Evolutionary conservation across 2,888 invertebrate species (phyloP).

Genomic region (Aethes cnicana): DNA sequence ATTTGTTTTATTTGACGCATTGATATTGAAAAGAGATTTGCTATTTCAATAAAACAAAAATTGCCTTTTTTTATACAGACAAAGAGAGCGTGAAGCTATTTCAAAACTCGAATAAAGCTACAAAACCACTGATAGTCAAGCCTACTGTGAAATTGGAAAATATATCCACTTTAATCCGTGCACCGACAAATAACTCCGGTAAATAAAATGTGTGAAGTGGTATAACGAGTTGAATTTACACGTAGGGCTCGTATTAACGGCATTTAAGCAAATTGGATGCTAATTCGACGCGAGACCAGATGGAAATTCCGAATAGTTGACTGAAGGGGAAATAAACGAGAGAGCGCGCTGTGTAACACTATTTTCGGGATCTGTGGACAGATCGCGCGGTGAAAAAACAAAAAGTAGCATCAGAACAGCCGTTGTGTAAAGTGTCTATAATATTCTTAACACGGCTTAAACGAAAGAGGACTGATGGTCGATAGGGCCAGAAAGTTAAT

Average conservation of each 20-base stretch:
- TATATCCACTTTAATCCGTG: background rate
- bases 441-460: no score
- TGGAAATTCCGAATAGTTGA: slow-evolving; percentile 28
- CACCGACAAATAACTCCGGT: background rate
- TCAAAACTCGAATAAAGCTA: no score
- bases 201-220: slow-evolving; percentile 15
- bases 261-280: slow-evolving; percentile 60
- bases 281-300: slow-evolving; percentile 50
- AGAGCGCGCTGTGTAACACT: background rate
- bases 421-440: background rate
- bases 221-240: slow-evolving; percentile 50
- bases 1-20: no score
- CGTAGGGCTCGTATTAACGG: slow-evolving; percentile 47
- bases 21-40: no score
- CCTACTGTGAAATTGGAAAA: no score
- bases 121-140: no score
- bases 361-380: background rate
- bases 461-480: no score
- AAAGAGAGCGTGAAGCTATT: no score
- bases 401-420: background rate
- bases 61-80: no score
- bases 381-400: background rate
- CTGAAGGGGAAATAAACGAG: slow-evolving; percentile 2
- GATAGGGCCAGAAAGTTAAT: no score
- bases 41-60: no score